Conservation (phyloP, 2,113 vertebrate species). For the Erpornis zantholeuca region DNA sequence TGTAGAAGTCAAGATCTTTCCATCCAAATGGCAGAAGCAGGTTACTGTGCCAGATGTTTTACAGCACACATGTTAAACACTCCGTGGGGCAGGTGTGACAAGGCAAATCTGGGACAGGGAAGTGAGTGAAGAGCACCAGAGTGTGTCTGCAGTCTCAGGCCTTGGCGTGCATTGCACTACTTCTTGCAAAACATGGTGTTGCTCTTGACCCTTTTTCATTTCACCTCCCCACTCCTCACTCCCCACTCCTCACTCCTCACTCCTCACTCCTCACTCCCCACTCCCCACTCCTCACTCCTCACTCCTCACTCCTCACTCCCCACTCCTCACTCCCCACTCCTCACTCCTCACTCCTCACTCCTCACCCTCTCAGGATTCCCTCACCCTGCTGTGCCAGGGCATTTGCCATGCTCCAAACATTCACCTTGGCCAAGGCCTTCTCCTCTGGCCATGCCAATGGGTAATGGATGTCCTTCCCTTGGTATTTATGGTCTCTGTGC, state of each 20-base stretch:
- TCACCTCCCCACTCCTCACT: neutral
- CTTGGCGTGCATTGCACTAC: neutral
- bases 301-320: no score
- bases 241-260: no score
- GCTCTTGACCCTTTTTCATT: neutral
- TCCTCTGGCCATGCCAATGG: neutral
- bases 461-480: neutral
- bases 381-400: neutral
- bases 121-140: rapidly evolving
- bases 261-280: no score
- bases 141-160: neutral
- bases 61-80: neutral
- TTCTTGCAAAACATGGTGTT: neutral
- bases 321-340: no score
- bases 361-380: rapidly evolving
- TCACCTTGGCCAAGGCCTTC: neutral
- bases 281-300: no score
- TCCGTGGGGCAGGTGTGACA: neutral
- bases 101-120: neutral
- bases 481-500: neutral
- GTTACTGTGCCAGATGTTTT: neutral
- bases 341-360: neutral
- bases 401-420: neutral
- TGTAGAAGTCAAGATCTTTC: neutral
- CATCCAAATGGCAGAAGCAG: neutral